Evolutionary conservation across 2,113 vertebrate species (phyloP).

Genomic region (Ammodytes marinus): DNA sequence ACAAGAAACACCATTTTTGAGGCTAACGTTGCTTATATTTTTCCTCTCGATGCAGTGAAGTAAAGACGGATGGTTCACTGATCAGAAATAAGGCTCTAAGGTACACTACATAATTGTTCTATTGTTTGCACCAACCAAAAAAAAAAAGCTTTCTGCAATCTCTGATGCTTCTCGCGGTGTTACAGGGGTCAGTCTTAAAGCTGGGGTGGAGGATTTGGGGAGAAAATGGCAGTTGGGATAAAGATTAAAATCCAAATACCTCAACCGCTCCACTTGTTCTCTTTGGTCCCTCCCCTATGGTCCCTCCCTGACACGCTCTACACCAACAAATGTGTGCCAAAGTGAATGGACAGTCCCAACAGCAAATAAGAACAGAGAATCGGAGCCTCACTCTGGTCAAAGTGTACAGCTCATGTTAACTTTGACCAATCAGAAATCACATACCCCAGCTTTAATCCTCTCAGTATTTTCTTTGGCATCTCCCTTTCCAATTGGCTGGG

Average conservation of each 20-base stretch:
- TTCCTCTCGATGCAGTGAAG: constrained; percentile 1
- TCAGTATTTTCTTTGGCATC: constrained; percentile 31
- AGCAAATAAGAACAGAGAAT: too few species aligned
- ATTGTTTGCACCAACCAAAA: constrained; percentile 6
- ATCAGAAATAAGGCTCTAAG: background rate
- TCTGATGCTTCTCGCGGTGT: constrained; percentile 6
- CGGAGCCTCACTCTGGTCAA: too few species aligned
- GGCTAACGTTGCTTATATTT: background rate
- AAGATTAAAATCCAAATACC: too few species aligned
- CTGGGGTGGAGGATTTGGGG: too few species aligned
- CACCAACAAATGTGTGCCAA: too few species aligned
- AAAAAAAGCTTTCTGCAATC: constrained; percentile 6
- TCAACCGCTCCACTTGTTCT: too few species aligned
- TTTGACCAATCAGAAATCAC: too few species aligned
- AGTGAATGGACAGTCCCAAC: too few species aligned
- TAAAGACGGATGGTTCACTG: background rate
- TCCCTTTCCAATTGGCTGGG: constrained; percentile 23
- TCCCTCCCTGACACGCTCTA: too few species aligned
- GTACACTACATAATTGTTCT: background rate
- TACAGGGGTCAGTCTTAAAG: background rate
- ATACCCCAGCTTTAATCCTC: background rate
- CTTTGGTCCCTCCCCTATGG: too few species aligned
- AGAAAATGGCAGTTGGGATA: too few species aligned
- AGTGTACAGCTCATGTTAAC: too few species aligned
- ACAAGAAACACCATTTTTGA: background rate